Evolutionary conservation across 2,888 invertebrate genomes (phyloP).

Genomic region (Acanthosepion pharaonis): DNA sequence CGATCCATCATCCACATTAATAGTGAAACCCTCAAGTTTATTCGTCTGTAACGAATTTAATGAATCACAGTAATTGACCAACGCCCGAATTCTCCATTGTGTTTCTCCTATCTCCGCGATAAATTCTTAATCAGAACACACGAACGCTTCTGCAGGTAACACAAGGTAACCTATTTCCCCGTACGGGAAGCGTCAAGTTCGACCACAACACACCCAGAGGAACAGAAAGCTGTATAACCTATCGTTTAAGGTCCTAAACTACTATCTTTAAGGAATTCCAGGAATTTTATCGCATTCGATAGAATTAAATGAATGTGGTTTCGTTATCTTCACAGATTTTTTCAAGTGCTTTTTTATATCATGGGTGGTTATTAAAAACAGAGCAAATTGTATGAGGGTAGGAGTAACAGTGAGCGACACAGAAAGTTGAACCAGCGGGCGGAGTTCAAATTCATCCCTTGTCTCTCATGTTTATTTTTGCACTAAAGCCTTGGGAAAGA

Average conservation of each 20-base stretch:
- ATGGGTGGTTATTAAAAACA: no score
- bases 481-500: no score
- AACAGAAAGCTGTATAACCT: neutral
- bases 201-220: neutral
- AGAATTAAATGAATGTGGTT: neutral
- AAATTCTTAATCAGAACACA: neutral
- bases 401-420: no score
- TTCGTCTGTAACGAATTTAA: no score
- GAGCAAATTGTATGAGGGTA: no score
- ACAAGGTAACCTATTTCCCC: neutral
- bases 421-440: no score
- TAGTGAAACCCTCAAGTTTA: neutral
- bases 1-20: neutral
- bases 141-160: neutral
- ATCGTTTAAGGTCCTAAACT: neutral
- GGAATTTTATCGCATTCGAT: constrained; percentile 20
- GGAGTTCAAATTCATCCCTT: no score
- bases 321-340: neutral
- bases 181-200: neutral
- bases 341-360: neutral
- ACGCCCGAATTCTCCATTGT: neutral
- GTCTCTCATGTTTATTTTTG: no score
- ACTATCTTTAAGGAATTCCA: neutral
- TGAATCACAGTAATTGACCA: neutral
- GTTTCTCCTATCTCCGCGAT: neutral